Base-by-base conservation (phyloP, 2,888 invertebrate species). In the Lypha dubia region DNA sequence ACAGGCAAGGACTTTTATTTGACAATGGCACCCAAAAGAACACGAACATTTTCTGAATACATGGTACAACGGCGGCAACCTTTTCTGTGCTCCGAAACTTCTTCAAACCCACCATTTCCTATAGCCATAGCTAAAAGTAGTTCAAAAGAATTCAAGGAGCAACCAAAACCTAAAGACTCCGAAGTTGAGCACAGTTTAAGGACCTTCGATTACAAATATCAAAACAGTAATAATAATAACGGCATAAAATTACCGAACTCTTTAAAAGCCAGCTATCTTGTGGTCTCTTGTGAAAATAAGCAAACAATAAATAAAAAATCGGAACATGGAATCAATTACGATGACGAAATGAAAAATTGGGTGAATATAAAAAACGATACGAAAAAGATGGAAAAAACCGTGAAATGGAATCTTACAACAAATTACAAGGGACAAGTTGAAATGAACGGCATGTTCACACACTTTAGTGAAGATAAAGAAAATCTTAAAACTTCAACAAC, bases 31-130 rank as follows among this genome's bases (percentile, higher is more conserved):
- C 62, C 74, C 15, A 63, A 41, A 17, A 74, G n/a, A 46, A 44
- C n/a, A 13, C 53, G 32, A 41, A 56, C 53, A 2, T 75, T 65
- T 56, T 75, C 75, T 0, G 53, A 53, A 32, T 20, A 28, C 15
- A 74, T 74, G 74, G 8, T 6, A 3, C 32, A 15, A 65, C 63
- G 53, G 0, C 53, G 75, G 0, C 41, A 15, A 7, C 75, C 63
- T 22, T 75, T 75, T n/a, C 4, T 75, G 22, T 7, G 11, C 9
- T 44, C 44, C 9, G 53, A 65, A 41, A n/a, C 51, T 24, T 5
- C 0, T 8, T 9, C n/a, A 24, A 41, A 3, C 5, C 22, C 38
- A 20, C 11, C 7, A 62, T 15, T 3, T n/a, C 3, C 13, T 56
- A 28, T 6, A 7, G 5, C 13, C 28, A 56, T 8, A n/a, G 15